Percentiles rank a stretch among this genome's conserved stretches.
phyloP scores from a whole-genome alignment of 2,113 vertebrate species.

The Phrynosoma blainvillii region DNA sequence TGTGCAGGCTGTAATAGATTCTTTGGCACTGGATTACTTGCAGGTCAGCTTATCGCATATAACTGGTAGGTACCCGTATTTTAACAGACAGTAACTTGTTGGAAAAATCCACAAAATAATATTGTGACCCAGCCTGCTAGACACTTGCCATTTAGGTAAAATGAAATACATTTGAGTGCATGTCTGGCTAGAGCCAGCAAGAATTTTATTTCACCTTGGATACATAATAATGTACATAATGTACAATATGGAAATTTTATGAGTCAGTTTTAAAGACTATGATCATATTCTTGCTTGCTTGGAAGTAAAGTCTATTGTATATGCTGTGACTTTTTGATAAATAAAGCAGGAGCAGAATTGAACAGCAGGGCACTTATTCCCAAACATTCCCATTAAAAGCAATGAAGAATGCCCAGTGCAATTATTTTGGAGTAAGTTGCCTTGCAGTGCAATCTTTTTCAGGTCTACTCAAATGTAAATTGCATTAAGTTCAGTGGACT shows the following conservation, averaged over 20 bases:
- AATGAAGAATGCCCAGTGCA: background rate
- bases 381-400: background rate
- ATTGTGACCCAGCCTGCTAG: background rate
- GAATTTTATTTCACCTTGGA: background rate
- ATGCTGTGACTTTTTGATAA: background rate
- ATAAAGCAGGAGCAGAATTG: background rate
- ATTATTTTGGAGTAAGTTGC: background rate
- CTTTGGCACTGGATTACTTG: conserved; percentile 94
- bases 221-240: background rate
- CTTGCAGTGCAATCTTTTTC: background rate
- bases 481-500: background rate
- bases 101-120: background rate
- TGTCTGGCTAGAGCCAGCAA: background rate
- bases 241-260: background rate
- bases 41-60: conserved; percentile 98
- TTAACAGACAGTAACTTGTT: background rate
- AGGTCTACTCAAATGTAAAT: background rate
- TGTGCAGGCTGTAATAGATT: conserved; percentile 93
- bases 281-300: background rate
- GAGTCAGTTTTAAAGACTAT: background rate
- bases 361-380: background rate
- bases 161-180: background rate
- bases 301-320: background rate
- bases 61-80: conserved; percentile 80
- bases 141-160: background rate